phyloP scores from a whole-genome alignment of 2,113 vertebrate species.

The Sylvia atricapilla region DNA sequence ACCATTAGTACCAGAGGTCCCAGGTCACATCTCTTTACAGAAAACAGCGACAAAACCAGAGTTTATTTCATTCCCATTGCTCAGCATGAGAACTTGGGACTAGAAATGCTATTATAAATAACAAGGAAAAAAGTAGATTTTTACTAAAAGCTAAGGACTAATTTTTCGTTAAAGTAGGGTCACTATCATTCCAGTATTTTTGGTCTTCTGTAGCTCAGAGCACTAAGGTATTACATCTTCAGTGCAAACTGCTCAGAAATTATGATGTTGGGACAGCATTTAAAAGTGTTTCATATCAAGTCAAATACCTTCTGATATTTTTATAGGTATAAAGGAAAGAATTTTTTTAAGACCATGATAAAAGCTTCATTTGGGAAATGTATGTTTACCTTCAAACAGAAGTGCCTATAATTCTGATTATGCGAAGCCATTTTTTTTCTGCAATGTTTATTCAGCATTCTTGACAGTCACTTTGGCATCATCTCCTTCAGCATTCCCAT shows the following conservation, averaged over 20 bases:
- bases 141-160: slow-evolving; percentile 18
- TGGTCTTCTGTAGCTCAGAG: not conserved
- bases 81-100: not conserved
- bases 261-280: not conserved
- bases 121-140: not conserved
- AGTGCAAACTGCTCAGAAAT: not conserved
- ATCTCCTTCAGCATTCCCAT: not conserved
- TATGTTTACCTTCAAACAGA: not conserved
- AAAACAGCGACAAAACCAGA: not conserved
- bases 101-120: not conserved
- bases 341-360: not conserved
- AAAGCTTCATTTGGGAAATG: not conserved
- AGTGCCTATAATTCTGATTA: not conserved
- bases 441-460: not conserved
- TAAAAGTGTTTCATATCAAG: not conserved
- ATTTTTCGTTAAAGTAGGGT: slow-evolving; percentile 35
- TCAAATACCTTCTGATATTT: not conserved
- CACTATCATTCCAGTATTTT: not conserved
- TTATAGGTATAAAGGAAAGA: not conserved
- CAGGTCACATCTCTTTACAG: not conserved
- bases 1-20: not conserved
- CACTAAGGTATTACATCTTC: not conserved
- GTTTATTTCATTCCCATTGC: not conserved
- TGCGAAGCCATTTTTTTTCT: not conserved
- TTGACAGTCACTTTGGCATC: not conserved